Percentiles rank a stretch among this genome's conserved stretches.
Evolutionary conservation across 2,888 invertebrate species (phyloP).

Genomic region (Euspilapteryx auroguttella): DNA sequence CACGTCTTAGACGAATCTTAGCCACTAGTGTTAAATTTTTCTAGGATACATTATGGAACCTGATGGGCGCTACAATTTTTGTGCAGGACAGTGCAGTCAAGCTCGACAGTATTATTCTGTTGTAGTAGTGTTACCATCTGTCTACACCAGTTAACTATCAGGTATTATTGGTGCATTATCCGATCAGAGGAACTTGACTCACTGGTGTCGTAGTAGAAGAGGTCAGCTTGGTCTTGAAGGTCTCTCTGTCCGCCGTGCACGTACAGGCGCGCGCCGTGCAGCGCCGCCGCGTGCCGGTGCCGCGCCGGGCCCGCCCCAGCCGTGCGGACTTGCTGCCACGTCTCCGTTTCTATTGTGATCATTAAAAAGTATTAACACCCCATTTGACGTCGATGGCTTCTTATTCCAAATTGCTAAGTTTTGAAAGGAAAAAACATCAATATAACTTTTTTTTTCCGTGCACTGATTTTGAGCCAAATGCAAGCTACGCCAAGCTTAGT

Average conservation of each 20-base stretch:
- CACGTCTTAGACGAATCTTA: no score
- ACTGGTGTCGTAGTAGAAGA: slow-evolving; percentile 81
- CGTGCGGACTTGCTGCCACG: slow-evolving; percentile 68
- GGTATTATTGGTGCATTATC: neutral
- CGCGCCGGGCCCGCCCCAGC: slow-evolving; percentile 63
- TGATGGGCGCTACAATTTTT: no score
- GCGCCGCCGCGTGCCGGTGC: slow-evolving; percentile 83
- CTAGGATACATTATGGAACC: no score
- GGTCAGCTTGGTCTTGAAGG: slow-evolving; percentile 73
- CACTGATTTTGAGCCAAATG: no score
- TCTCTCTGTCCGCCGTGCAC: slow-evolving; percentile 89
- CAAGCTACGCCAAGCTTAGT: no score
- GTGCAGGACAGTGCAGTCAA: no score
- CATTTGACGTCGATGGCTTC: neutral
- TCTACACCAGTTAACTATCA: no score
- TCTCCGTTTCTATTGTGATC: slow-evolving; percentile 67
- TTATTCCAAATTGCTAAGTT: neutral
- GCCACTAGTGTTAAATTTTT: no score
- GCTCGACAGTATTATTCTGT: no score
- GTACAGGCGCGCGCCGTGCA: slow-evolving; percentile 80
- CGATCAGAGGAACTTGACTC: slow-evolving; percentile 11
- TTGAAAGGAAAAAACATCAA: no score
- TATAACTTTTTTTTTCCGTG: no score
- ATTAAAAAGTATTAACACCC: neutral
- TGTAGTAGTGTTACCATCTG: no score